A percentile compares a stretch with the other conserved stretches of the same genome.
phyloP scores from a whole-genome alignment of 2,113 vertebrate species.

The Maccullochella peelii region DNA sequence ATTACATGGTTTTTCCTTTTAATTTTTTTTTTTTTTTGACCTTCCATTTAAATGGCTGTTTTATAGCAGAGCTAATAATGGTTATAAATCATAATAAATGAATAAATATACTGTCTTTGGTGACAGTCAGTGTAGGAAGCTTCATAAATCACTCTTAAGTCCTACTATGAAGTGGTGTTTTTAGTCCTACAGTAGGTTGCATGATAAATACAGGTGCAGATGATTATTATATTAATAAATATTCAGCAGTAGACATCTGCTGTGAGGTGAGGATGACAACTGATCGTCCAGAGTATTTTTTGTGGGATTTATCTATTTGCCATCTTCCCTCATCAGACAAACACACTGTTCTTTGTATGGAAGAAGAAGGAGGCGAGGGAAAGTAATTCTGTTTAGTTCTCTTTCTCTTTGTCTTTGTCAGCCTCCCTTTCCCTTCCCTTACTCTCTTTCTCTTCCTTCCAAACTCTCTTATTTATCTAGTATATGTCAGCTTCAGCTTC shows the following conservation, averaged over 20 bases:
- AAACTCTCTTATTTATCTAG: constrained; percentile 1
- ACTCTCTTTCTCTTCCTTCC: background rate
- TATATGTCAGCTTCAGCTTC: background rate
- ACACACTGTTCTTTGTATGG: constrained; percentile 12
- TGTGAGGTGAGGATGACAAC: constrained; percentile 15
- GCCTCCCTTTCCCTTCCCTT: constrained; percentile 2
- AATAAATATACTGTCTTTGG: too few relatives aligned
- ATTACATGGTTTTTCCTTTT: background rate
- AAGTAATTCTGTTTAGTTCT: constrained; percentile 8
- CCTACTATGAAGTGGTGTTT: background rate
- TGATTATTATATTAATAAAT: background rate
- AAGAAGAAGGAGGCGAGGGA: background rate
- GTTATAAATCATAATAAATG: constrained; percentile 11
- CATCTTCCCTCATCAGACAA: constrained; percentile 1
- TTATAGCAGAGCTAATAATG: constrained; percentile 22
- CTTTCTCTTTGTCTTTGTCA: constrained; percentile 23
- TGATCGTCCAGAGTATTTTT: background rate
- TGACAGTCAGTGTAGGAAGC: background rate
- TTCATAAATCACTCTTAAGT: background rate
- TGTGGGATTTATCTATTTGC: constrained; percentile 11
- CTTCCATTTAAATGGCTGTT: background rate
- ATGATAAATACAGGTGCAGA: constrained; percentile 3
- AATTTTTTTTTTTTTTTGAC: constrained; percentile 1
- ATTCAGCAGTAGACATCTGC: constrained; percentile 19
- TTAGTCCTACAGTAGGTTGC: background rate